These are phyloP conservation scores for Palythoa grandiflora DNA, from an alignment of 92 coral and sea anemone genomes.

Conservation along the genomic window DNA sequence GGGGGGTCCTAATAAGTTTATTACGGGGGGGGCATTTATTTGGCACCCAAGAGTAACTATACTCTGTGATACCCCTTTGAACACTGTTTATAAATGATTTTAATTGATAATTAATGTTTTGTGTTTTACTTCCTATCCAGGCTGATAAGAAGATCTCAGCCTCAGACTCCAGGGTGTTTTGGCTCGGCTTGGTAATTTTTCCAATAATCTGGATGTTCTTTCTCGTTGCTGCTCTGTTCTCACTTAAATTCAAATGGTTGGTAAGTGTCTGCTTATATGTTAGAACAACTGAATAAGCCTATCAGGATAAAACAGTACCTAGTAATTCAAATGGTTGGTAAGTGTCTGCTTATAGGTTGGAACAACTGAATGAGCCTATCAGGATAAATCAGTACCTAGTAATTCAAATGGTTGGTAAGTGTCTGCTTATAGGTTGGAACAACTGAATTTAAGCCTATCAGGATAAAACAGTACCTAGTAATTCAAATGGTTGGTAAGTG, in stretches of 20 bases:
- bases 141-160: slow-evolving; percentile 84
- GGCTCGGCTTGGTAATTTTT: slow-evolving; percentile 91
- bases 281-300: too few relatives aligned
- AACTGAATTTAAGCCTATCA: too few relatives aligned
- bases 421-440: background rate
- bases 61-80: too few relatives aligned
- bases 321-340: slow-evolving; percentile 99
- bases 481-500: slow-evolving; percentile 97
- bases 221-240: slow-evolving; percentile 91
- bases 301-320: too few relatives aligned
- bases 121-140: slow-evolving; percentile 50
- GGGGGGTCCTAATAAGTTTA: too few relatives aligned
- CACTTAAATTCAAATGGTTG: slow-evolving; percentile 97
- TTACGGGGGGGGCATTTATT: too few relatives aligned
- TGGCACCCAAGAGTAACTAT: too few relatives aligned
- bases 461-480: too few relatives aligned
- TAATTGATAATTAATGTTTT: too few relatives aligned
- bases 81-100: too few relatives aligned
- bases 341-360: slow-evolving; percentile 19
- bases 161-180: slow-evolving; percentile 92
- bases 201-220: slow-evolving; percentile 94
- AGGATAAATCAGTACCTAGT: too few relatives aligned
- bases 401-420: slow-evolving; percentile 98
- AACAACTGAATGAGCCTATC: too few relatives aligned
- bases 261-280: slow-evolving; percentile 59